Evolutionary conservation across 1,140 invertebrate genomes (phyloP), one percentile per base, ranked within the genome.

Genomic region (Liolophura sinensis): DNA sequence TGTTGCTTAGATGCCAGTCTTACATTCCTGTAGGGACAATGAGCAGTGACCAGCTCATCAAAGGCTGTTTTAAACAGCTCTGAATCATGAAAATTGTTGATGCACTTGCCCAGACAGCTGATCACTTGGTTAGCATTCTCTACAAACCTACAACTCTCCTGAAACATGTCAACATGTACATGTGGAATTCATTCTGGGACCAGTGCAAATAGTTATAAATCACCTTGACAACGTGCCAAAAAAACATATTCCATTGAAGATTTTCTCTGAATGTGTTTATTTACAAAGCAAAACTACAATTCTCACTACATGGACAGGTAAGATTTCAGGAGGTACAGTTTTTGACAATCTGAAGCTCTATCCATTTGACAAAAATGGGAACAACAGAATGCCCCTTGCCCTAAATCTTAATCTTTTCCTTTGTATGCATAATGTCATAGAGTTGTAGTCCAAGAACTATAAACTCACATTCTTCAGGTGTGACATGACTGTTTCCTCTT

Each of bases 1-100:
- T 97, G 70, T 49, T 73, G 71, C 69, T 81, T 82, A 22, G 79
- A 82, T 67, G 77, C 73, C 12, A 66, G 65, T 65, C 80, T 82
- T 49, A 79, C 76, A 61, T 78, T 62, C 20, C 76, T 63, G 65
- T 82, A 82, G 7, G 80, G 82, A 66, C 82, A 83, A 65, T 82
- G 79, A 57, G 64, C 72, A 11, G 31, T 58, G 11, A 75, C 66
- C 3, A 81, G 68, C 61, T 82, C 76, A 48, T 74, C 73, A 73
- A 73, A 80, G 24, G 69, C 71, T 60, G 70, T 65, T n/a, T 67
- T 69, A 25, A 80, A 81, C 49, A 64, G 68, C 48, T 75, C 73
- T 16, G 70, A 40, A 57, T 84, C 78, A 62, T 65, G 68, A 65
- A 83, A 82, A 27, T 40, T 63, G 27, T 71, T 65, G 24, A 84